Evolutionary conservation across 2,888 invertebrate species (phyloP).

Genomic region (Ditylenchus weischeri): DNA sequence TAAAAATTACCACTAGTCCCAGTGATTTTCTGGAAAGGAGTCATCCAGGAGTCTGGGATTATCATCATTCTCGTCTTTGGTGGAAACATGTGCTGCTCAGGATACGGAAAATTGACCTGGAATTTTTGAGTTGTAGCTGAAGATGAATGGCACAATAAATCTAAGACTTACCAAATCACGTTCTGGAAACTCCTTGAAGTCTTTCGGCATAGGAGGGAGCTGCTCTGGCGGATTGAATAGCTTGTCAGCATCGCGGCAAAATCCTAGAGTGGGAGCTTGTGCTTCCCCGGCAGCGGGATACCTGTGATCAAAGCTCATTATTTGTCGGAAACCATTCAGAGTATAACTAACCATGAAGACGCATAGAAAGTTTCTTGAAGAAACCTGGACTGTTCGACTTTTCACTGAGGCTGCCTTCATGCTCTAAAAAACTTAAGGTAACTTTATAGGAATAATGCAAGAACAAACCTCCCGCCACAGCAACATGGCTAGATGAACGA

Average conservation of each 20-base stretch:
- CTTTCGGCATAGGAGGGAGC: conserved; percentile 53
- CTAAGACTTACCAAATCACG: conserved; percentile 66
- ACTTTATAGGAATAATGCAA: too few relatives aligned
- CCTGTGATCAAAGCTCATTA: conserved; percentile 19
- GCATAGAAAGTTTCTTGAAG: conserved; percentile 53
- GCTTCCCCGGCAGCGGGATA: conserved; percentile 30
- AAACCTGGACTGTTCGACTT: conserved; percentile 43
- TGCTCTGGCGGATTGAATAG: conserved; percentile 51
- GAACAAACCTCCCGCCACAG: too few relatives aligned
- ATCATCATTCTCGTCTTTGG: conserved; percentile 79
- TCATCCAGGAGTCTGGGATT: conserved; percentile 91
- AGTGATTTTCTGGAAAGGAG: conserved; percentile 88
- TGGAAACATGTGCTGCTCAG: conserved; percentile 70
- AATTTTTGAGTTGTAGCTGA: conserved; percentile 8
- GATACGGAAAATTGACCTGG: conserved; percentile 71
- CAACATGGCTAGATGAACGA: too few relatives aligned
- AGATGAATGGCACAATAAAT: neutral
- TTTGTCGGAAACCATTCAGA: neutral
- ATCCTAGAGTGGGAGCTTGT: conserved; percentile 46
- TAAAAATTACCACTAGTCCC: conserved; percentile 71
- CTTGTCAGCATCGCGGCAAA: conserved; percentile 54
- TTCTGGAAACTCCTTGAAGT: conserved; percentile 64
- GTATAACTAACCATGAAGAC: conserved; percentile 44
- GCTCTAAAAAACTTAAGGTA: too few relatives aligned
- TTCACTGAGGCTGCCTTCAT: neutral